These are phyloP conservation scores for Eulemur macaco DNA, from an alignment of 2,113 vertebrate genomes.

Conservation along the genomic window DNA sequence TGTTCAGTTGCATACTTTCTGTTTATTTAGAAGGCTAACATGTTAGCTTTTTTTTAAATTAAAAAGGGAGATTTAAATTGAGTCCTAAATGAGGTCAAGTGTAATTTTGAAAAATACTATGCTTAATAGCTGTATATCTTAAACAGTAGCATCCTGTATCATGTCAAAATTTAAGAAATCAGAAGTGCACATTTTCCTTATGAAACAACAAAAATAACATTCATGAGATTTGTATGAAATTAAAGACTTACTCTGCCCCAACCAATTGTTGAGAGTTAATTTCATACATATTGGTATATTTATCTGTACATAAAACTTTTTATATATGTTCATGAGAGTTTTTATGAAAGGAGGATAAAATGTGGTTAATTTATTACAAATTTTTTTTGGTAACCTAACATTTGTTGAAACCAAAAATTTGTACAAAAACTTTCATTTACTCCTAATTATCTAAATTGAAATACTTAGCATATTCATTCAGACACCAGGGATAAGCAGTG, in stretches of 20 bases:
- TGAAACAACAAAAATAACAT: background rate
- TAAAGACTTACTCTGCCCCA: background rate
- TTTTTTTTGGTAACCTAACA: background rate
- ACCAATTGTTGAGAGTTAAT: constrained; percentile 37
- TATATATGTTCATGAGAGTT: background rate
- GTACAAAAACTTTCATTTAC: background rate
- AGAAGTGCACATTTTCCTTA: constrained; percentile 7
- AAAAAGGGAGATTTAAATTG: background rate
- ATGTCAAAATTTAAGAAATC: background rate
- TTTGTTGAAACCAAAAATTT: constrained; percentile 11
- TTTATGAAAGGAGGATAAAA: constrained; percentile 20
- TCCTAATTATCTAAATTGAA: constrained; percentile 22
- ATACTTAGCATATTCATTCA: background rate
- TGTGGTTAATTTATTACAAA: constrained; percentile 3
- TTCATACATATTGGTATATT: background rate
- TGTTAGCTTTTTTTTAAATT: background rate
- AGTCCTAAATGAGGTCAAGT: background rate
- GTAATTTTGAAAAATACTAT: background rate
- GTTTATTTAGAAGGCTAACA: background rate
- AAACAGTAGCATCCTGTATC: background rate
- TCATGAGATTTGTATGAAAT: background rate
- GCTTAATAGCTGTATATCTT: background rate
- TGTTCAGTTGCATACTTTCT: background rate
- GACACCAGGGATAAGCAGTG: background rate
- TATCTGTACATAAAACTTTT: constrained; percentile 24